Percentiles rank a stretch among this genome's conserved stretches.
phyloP scores from a whole-genome alignment of 2,113 vertebrate genomes.

The Hystrix cristata region DNA sequence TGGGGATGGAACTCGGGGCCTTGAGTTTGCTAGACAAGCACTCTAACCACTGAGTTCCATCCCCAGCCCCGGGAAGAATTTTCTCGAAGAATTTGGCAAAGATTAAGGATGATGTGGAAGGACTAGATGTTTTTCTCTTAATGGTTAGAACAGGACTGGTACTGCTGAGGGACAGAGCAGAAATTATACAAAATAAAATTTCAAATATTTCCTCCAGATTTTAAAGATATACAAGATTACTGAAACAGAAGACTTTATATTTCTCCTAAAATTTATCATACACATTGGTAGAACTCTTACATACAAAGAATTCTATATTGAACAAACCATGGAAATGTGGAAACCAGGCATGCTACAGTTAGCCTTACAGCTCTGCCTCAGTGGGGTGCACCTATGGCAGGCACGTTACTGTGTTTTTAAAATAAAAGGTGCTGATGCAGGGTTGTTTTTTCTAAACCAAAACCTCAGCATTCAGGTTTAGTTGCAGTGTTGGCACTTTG shows the following conservation, averaged over 20 bases:
- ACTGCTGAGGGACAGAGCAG: not conserved
- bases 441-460: not conserved
- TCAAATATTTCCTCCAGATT: not conserved
- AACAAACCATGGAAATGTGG: not conserved
- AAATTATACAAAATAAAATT: not conserved
- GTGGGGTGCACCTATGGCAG: not conserved
- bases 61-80: not conserved
- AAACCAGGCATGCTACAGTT: not conserved
- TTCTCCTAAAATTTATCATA: conserved; percentile 16
- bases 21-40: no score
- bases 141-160: not conserved
- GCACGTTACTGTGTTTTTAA: not conserved
- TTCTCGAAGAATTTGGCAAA: not conserved
- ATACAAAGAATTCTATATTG: not conserved
- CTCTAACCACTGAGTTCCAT: no score
- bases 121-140: not conserved
- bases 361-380: not conserved
- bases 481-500: not conserved
- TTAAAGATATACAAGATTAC: not conserved
- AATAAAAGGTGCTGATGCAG: not conserved
- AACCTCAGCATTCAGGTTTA: not conserved
- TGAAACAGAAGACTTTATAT: not conserved
- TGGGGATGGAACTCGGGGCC: no score
- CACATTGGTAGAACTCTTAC: conserved; percentile 28
- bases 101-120: not conserved